Evolutionary conservation across 2,888 invertebrate species (phyloP).

Genomic region (Phalera bucephala): DNA sequence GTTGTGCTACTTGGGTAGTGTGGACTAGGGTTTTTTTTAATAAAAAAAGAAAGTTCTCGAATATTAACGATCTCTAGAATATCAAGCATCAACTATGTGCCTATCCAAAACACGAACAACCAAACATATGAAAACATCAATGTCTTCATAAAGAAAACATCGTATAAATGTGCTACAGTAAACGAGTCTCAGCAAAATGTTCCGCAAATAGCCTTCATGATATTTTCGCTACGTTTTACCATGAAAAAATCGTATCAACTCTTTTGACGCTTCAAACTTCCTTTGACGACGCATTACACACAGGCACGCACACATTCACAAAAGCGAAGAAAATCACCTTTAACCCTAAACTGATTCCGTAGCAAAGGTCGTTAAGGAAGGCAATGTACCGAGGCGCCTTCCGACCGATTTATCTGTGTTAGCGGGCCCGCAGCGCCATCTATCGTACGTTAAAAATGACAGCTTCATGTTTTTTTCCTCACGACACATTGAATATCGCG

Average conservation of each 20-base stretch:
- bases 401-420: conserved; percentile 72
- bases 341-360: conserved; percentile 74
- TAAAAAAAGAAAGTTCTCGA: too few species aligned
- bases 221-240: conserved; percentile 14
- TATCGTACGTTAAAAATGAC: conserved; percentile 74
- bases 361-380: conserved; percentile 74
- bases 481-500: conserved; percentile 65
- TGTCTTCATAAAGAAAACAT: background rate
- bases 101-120: too few species aligned
- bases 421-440: conserved; percentile 54
- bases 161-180: background rate
- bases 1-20: too few species aligned
- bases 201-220: conserved; percentile 12
- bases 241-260: conserved; percentile 34
- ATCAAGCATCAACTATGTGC: background rate
- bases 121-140: background rate
- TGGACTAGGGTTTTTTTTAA: too few species aligned
- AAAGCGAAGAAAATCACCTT: conserved; percentile 64
- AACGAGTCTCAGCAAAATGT: conserved; percentile 9
- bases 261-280: conserved; percentile 31
- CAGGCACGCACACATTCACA: conserved; percentile 32
- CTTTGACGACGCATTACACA: conserved; percentile 38
- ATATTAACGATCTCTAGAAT: background rate
- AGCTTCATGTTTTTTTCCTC: conserved; percentile 67
- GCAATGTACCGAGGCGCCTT: conserved; percentile 72